Conservation (phyloP, 2,888 invertebrate genomes). For the Tipula lateralis region DNA sequence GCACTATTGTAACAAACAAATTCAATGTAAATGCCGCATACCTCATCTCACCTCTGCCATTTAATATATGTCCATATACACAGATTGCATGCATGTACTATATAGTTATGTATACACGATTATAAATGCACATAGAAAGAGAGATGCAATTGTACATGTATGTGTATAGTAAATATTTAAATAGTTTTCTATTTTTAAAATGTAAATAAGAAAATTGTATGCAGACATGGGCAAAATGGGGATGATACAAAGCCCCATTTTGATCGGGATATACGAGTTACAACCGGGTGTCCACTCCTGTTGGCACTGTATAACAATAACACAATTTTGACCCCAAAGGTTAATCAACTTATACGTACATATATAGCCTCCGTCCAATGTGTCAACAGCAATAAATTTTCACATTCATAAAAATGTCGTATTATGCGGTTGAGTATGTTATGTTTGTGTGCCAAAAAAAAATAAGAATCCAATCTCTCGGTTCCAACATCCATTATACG, state of each 20-base stretch:
- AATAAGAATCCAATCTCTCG: not conserved
- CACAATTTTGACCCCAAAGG: not conserved
- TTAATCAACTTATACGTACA: not conserved
- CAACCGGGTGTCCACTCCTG: not conserved
- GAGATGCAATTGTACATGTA: not conserved
- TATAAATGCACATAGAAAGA: not conserved
- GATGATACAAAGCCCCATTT: too few species aligned
- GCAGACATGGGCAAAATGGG: not conserved
- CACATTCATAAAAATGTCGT: not conserved
- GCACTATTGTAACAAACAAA: not conserved
- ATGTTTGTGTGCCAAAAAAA: not conserved
- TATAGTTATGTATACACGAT: not conserved
- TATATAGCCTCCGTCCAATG: too few species aligned
- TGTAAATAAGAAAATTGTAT: not conserved
- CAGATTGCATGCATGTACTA: not conserved
- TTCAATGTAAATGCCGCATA: constrained; percentile 1
- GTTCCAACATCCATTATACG: not conserved
- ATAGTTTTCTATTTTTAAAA: not conserved
- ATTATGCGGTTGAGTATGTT: too few species aligned
- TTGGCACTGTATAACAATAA: not conserved
- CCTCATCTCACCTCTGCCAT: constrained; percentile 1
- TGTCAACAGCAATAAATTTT: not conserved
- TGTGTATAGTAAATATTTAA: not conserved
- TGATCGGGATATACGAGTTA: too few species aligned
- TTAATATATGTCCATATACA: not conserved